These are phyloP conservation scores for Ornithoptera priamus DNA, from an alignment of 2,888 invertebrate species.

Conservation along the genomic window DNA sequence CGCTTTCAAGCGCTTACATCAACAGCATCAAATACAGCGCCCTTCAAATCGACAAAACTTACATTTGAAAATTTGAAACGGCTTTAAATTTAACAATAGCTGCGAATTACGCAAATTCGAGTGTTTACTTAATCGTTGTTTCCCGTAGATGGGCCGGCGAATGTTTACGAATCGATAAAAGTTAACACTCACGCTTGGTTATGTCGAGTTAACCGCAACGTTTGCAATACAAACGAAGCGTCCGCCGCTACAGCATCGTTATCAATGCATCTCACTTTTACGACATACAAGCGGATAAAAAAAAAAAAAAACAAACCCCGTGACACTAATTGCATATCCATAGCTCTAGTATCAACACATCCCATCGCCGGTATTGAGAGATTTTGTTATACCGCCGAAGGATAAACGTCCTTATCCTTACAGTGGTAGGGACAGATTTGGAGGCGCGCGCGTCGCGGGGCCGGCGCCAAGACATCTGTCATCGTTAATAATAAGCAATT, in stretches of 20 bases:
- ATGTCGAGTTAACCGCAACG: conserved; percentile 30
- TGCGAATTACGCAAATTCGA: too few species aligned
- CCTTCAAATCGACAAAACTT: too few species aligned
- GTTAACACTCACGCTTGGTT: conserved; percentile 25
- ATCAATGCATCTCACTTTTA: conserved; percentile 34
- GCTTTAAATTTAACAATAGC: too few species aligned
- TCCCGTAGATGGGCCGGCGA: conserved; percentile 2
- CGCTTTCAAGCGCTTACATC: too few species aligned
- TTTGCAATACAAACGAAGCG: conserved; percentile 28
- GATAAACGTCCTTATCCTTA: too few species aligned
- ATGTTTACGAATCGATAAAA: conserved; percentile 24
- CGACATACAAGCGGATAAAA: conserved; percentile 44
- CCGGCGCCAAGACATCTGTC: conserved; percentile 79
- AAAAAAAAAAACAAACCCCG: conserved; percentile 43
- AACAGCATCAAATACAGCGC: too few species aligned
- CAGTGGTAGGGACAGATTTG: too few species aligned
- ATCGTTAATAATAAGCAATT: conserved; percentile 79
- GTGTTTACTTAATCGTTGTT: too few species aligned
- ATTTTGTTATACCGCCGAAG: conserved; percentile 33
- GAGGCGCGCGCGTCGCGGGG: conserved; percentile 32
- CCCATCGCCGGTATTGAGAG: conserved; percentile 60
- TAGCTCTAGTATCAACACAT: conserved; percentile 73
- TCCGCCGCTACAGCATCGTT: conserved; percentile 31
- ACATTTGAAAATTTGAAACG: too few species aligned
- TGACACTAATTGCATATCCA: conserved; percentile 75